Evolutionary conservation across 2,113 vertebrate species (phyloP).

Genomic region (Poicephalus gulielmi): DNA sequence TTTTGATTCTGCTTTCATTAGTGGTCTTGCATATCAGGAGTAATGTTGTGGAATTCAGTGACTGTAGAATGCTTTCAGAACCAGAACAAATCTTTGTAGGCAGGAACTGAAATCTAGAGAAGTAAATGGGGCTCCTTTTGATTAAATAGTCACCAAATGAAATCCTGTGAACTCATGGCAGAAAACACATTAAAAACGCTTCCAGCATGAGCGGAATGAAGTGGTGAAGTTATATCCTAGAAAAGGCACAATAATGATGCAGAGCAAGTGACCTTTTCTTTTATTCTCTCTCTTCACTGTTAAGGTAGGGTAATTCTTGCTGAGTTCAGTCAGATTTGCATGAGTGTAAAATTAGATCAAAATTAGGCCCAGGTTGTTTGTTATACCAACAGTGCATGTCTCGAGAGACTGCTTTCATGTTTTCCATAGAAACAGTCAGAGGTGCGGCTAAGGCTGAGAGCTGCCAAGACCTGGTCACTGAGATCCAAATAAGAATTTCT

Average conservation of each 20-base stretch:
- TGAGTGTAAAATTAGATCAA: not conserved
- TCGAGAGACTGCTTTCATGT: not conserved
- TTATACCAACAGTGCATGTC: not conserved
- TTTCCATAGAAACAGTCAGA: not conserved
- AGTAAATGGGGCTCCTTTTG: not conserved
- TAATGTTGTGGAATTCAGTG: not conserved
- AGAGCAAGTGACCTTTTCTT: not conserved
- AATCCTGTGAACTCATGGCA: not conserved
- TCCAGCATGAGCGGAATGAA: not conserved
- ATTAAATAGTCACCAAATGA: not conserved
- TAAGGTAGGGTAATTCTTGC: not conserved
- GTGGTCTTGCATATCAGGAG: not conserved
- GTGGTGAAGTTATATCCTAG: not conserved
- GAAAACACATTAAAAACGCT: not conserved
- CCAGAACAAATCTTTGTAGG: not conserved
- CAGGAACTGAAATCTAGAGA: not conserved
- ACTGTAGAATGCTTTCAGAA: not conserved
- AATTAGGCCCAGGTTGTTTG: not conserved
- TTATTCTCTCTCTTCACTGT: not conserved
- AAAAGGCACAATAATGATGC: not conserved
- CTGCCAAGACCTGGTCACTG: not conserved
- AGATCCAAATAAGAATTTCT: constrained; percentile 24
- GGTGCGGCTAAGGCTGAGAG: not conserved
- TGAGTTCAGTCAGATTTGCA: not conserved
- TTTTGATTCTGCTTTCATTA: not conserved